phyloP scores from a whole-genome alignment of 1,140 invertebrate species.

The Chelonus insularis region DNA sequence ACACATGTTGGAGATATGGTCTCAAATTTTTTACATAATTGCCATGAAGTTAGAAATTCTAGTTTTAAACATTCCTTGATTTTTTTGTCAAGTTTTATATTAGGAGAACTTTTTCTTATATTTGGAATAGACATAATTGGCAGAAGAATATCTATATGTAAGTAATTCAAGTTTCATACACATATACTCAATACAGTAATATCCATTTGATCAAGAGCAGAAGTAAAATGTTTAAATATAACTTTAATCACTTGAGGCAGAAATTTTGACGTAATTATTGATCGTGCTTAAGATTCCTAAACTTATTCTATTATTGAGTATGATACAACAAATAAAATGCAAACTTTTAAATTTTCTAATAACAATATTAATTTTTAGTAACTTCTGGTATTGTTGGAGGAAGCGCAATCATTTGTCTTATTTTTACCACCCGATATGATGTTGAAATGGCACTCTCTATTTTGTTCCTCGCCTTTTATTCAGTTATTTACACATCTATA shows the following conservation, averaged over 20 bases:
- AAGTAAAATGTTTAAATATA: too few relatives aligned
- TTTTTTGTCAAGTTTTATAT: slow-evolving; percentile 37
- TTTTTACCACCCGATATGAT: slow-evolving; percentile 26
- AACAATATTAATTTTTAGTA: slow-evolving; percentile 32
- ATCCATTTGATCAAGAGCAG: not conserved
- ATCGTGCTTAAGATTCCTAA: not conserved
- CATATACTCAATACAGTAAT: not conserved
- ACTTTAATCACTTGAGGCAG: too few relatives aligned
- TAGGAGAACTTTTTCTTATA: slow-evolving; percentile 37
- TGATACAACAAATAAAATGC: not conserved
- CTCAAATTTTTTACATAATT: slow-evolving; percentile 34
- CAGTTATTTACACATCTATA: slow-evolving; percentile 34
- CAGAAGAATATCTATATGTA: slow-evolving; percentile 35
- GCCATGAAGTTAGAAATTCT: slow-evolving; percentile 32
- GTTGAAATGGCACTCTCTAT: slow-evolving; percentile 28
- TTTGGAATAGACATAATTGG: slow-evolving; percentile 36
- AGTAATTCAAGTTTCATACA: not conserved
- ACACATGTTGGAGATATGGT: slow-evolving; percentile 27
- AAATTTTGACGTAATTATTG: not conserved
- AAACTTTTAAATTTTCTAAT: too few relatives aligned
- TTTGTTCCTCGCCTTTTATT: slow-evolving; percentile 36
- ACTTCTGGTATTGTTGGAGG: slow-evolving; percentile 34
- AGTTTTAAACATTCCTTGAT: slow-evolving; percentile 32
- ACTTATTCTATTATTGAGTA: not conserved
- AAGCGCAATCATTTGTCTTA: slow-evolving; percentile 26